A percentile compares a stretch with the other conserved stretches of the same genome.
Evolutionary conservation across 2,113 vertebrate species (phyloP).

Genomic region (Dipodomys ordii): DNA sequence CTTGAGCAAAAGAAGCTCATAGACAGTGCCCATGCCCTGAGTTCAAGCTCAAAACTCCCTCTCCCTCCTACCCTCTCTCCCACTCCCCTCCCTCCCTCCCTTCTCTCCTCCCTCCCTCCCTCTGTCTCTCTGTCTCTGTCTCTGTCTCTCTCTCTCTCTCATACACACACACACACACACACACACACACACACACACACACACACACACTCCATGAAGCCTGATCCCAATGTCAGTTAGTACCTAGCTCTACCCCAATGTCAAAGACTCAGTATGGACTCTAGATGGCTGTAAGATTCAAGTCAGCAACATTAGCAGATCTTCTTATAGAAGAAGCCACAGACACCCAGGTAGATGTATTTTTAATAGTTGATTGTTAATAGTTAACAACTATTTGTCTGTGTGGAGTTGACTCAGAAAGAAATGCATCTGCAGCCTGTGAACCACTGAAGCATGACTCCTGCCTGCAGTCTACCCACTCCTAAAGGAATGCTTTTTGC

Average conservation of each 20-base stretch:
- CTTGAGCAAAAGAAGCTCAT: too few species aligned
- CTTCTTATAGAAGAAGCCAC: neutral
- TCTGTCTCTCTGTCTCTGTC: too few species aligned
- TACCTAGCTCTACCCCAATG: rapidly evolving
- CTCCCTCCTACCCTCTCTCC: too few species aligned
- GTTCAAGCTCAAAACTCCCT: too few species aligned
- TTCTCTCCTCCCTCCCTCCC: too few species aligned
- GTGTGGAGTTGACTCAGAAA: neutral
- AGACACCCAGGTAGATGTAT: neutral
- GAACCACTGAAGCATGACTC: neutral
- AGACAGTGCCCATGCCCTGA: too few species aligned
- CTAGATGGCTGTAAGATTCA: neutral
- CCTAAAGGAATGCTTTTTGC: neutral
- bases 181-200: too few species aligned
- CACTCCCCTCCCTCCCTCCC: too few species aligned
- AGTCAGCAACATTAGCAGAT: neutral
- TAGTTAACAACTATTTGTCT: neutral
- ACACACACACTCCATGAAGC: neutral
- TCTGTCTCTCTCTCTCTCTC: too few species aligned
- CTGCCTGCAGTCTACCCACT: neutral
- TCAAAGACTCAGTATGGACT: neutral
- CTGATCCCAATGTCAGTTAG: neutral
- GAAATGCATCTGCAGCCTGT: neutral
- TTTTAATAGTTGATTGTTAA: neutral
- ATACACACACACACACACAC: too few species aligned